Evolutionary conservation across 1,140 invertebrate species (phyloP).

Genomic region (Leptopilina boulardi): DNA sequence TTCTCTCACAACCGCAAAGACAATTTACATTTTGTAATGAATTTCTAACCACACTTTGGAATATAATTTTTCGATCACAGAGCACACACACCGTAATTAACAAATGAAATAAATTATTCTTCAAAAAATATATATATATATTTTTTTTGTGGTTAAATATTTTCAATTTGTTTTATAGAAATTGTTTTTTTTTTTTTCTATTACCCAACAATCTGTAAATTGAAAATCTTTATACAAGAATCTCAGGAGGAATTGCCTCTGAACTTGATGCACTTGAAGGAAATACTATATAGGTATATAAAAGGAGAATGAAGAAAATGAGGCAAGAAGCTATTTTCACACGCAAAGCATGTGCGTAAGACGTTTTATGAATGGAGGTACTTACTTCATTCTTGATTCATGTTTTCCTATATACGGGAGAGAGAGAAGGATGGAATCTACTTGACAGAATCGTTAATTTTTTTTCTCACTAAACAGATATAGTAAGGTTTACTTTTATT

Average conservation of each 20-base stretch:
- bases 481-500: too few species aligned
- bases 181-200: too few species aligned
- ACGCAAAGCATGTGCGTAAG: conserved; percentile 33
- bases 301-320: background rate
- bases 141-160: background rate
- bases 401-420: background rate
- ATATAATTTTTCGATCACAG: background rate
- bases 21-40: conserved; percentile 17
- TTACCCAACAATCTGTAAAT: too few species aligned
- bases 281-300: too few species aligned
- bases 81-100: background rate
- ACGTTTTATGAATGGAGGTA: conserved; percentile 33
- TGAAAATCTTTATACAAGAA: background rate
- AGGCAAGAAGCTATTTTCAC: background rate
- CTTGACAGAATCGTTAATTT: too few species aligned
- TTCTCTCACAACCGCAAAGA: background rate
- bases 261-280: background rate
- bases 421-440: conserved; percentile 40
- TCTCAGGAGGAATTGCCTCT: background rate
- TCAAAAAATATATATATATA: too few species aligned
- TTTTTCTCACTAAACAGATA: too few species aligned
- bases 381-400: background rate
- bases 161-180: background rate
- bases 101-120: background rate
- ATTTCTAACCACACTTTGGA: background rate